phyloP scores from a whole-genome alignment of 2,797 vertebrate species.

The Carcharodon carcharias region DNA sequence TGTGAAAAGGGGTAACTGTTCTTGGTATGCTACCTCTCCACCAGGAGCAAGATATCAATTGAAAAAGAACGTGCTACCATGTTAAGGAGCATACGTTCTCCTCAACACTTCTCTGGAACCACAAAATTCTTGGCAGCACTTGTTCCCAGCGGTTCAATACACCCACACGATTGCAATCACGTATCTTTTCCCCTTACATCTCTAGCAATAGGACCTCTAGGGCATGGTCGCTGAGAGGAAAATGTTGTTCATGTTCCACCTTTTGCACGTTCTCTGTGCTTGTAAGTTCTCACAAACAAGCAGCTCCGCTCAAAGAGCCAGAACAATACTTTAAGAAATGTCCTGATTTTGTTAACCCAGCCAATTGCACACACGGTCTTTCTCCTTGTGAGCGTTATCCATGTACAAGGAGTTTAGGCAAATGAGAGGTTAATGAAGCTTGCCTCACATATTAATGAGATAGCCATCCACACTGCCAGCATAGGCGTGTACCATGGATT shows the following conservation, averaged over 20 bases:
- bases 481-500: neutral
- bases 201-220: neutral
- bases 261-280: neutral
- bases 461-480: neutral
- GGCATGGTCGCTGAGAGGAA: neutral
- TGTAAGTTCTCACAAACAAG: no score
- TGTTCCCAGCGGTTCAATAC: neutral
- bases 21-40: neutral
- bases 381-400: neutral
- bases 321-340: neutral
- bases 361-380: neutral
- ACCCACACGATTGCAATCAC: neutral
- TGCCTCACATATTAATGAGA: neutral
- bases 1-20: neutral
- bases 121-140: neutral
- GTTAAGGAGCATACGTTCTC: neutral
- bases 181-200: neutral
- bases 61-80: neutral
- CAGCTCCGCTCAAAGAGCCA: neutral
- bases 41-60: neutral
- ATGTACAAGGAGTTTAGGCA: neutral
- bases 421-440: neutral
- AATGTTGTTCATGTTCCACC: neutral
- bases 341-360: no score
- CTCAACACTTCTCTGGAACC: neutral